These are phyloP conservation scores for Romanogobio albipinnatus DNA, from an alignment of 2,113 vertebrate species.

Conservation along the genomic window DNA sequence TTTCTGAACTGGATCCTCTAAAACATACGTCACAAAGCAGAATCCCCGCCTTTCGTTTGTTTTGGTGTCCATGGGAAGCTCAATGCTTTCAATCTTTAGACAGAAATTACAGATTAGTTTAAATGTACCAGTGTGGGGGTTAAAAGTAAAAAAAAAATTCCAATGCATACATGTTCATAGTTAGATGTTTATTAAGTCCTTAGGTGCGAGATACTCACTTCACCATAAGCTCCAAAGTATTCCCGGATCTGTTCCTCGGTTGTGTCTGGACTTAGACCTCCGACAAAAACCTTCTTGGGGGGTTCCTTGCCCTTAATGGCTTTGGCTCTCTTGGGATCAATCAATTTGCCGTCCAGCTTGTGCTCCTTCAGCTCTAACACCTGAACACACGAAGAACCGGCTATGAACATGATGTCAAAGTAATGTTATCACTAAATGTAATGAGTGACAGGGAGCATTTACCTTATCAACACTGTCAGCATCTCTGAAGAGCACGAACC, in stretches of 20 bases:
- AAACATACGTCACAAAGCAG: conserved; percentile 87
- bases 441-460: conserved; percentile 19
- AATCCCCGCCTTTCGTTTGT: conserved; percentile 89
- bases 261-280: conserved; percentile 87
- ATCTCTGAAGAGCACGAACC: conserved; percentile 89
- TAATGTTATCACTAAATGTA: background rate
- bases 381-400: conserved; percentile 62
- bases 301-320: conserved; percentile 88
- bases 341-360: conserved; percentile 87
- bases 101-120: background rate
- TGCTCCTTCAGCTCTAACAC: conserved; percentile 88
- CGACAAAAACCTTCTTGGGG: conserved; percentile 89
- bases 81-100: conserved; percentile 87
- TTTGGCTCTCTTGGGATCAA: conserved; percentile 89
- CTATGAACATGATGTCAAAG: background rate
- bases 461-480: conserved; percentile 88
- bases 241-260: conserved; percentile 88
- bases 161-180: background rate
- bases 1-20: conserved; percentile 89
- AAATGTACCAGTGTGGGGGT: background rate
- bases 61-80: conserved; percentile 89
- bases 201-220: conserved; percentile 68
- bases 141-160: background rate
- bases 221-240: conserved; percentile 86
- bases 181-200: background rate